phyloP scores from a whole-genome alignment of 1,140 invertebrate genomes.

The Panonychus citri region DNA sequence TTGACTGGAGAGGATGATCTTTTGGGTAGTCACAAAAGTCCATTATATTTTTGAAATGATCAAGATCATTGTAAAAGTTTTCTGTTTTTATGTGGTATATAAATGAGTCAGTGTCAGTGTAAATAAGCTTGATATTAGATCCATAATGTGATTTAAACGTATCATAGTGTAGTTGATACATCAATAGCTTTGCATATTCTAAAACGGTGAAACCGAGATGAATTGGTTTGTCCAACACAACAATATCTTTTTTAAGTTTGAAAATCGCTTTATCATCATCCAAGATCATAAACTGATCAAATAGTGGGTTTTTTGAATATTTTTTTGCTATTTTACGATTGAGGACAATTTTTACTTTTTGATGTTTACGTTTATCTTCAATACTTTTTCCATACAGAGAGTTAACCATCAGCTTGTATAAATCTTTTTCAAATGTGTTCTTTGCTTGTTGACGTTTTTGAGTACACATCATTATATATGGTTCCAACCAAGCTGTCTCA shows the following conservation, averaged over 20 bases:
- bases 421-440: not conserved
- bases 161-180: constrained; percentile 19
- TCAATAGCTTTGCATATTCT: constrained; percentile 16
- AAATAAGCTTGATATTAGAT: constrained; percentile 11
- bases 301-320: too few relatives aligned
- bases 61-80: constrained; percentile 13
- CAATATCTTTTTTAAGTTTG: constrained; percentile 11
- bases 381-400: constrained; percentile 27
- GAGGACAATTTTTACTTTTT: not conserved
- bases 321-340: too few relatives aligned
- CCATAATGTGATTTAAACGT: constrained; percentile 15
- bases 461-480: constrained; percentile 20
- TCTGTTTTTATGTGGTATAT: constrained; percentile 11
- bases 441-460: not conserved
- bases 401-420: constrained; percentile 19
- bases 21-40: constrained; percentile 14
- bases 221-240: constrained; percentile 16
- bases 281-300: constrained; percentile 10
- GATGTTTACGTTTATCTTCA: constrained; percentile 25
- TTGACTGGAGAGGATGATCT: constrained; percentile 9
- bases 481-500: constrained; percentile 26
- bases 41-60: constrained; percentile 9
- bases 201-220: constrained; percentile 17
- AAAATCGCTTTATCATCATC: constrained; percentile 9
- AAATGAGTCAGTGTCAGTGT: constrained; percentile 11